Percentiles rank a stretch among this genome's conserved stretches.
Conservation (phyloP, 1,140 invertebrate species). For the Papilio glaucus region DNA sequence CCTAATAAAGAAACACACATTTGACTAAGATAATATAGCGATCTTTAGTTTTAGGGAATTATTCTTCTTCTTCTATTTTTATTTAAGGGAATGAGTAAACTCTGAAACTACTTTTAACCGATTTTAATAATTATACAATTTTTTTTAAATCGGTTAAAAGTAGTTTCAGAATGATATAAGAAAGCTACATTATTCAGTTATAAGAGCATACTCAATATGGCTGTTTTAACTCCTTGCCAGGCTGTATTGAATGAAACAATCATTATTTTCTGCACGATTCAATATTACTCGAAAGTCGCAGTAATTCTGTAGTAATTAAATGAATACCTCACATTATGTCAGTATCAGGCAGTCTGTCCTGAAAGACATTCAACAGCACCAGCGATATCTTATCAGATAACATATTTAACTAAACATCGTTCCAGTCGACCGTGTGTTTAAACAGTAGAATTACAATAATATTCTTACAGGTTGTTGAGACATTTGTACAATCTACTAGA, state of each 20-base stretch:
- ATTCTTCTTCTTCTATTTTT: too few species aligned
- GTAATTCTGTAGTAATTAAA: background rate
- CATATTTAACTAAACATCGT: constrained; percentile 1
- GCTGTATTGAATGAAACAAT: background rate
- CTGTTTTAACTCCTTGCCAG: background rate
- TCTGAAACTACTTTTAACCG: too few species aligned
- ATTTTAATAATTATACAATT: too few species aligned
- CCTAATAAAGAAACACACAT: too few species aligned
- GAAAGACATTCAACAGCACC: background rate
- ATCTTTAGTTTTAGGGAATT: too few species aligned
- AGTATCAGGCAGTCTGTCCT: background rate
- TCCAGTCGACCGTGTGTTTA: background rate
- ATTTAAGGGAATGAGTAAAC: too few species aligned
- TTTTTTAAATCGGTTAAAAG: too few species aligned
- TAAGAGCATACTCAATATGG: too few species aligned
- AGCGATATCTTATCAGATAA: constrained; percentile 14
- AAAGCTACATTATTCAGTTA: too few species aligned
- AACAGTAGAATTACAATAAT: background rate
- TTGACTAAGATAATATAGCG: too few species aligned
- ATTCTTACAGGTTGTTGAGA: background rate
- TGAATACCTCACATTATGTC: background rate
- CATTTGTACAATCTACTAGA: background rate
- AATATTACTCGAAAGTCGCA: background rate
- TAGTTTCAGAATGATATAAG: too few species aligned
- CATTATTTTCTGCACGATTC: background rate